Percentiles rank a stretch among this genome's conserved stretches.
Conservation (phyloP, 2,113 vertebrate species). For the Eira barbara region DNA sequence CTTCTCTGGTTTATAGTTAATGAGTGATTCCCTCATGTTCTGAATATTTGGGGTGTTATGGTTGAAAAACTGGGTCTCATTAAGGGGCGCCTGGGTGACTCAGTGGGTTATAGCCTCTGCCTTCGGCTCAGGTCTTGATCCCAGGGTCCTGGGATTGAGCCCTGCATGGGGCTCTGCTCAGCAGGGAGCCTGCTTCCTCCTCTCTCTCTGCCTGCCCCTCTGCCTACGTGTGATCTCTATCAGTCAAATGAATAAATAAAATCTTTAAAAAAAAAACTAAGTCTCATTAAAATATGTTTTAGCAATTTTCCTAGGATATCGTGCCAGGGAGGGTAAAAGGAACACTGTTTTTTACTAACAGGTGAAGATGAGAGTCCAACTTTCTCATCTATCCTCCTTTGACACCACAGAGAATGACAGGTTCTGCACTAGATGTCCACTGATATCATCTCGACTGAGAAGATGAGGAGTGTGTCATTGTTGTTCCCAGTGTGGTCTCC, state of each 20-base stretch:
- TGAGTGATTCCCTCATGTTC: not conserved
- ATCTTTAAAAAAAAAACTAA: no score
- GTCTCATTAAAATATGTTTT: not conserved
- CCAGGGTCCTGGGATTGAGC: no score
- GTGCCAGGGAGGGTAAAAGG: not conserved
- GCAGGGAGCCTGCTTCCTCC: no score
- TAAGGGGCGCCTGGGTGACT: not conserved
- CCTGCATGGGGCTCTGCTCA: no score
- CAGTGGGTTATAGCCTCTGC: no score
- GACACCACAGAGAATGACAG: not conserved
- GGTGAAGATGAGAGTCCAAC: no score
- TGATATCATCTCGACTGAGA: not conserved
- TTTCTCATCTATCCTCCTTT: not conserved
- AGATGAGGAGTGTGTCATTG: not conserved
- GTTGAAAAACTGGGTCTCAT: not conserved
- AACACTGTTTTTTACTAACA: not conserved
- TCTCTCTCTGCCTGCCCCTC: no score
- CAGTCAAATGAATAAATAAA: no score
- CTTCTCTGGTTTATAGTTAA: not conserved
- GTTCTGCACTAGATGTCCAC: not conserved
- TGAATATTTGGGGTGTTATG: not conserved
- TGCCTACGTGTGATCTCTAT: no score
- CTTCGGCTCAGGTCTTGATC: no score
- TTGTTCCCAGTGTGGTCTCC: not conserved
- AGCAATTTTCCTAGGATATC: not conserved